Evolutionary conservation across 53 echinoderm and acorn worm genomes (phyloP).

Genomic region (Apostichopus leukothele): DNA sequence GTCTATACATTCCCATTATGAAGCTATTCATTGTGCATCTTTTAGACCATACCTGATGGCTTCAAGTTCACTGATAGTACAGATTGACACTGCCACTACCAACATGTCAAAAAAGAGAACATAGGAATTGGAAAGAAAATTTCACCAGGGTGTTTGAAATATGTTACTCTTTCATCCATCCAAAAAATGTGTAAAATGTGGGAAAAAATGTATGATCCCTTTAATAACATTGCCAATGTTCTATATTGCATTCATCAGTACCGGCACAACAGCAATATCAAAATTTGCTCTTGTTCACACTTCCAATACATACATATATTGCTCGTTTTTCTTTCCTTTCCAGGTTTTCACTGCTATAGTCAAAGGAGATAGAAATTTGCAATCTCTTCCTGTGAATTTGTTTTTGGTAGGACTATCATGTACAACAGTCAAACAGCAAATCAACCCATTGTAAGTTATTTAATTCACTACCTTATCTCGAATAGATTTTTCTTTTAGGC

Average conservation of each 20-base stretch:
- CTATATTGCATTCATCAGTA: neutral
- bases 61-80: too few relatives aligned
- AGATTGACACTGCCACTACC: too few relatives aligned
- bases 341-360: slow-evolving; percentile 68
- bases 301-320: neutral
- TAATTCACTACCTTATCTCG: too few relatives aligned
- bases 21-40: too few relatives aligned
- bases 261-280: neutral
- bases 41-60: too few relatives aligned
- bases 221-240: neutral
- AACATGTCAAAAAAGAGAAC: too few relatives aligned
- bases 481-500: too few relatives aligned
- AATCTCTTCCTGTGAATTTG: slow-evolving; percentile 70
- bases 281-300: neutral
- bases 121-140: too few relatives aligned
- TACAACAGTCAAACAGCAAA: slow-evolving; percentile 59
- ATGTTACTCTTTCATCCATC: too few relatives aligned
- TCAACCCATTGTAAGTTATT: slow-evolving; percentile 51
- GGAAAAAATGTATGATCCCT: neutral
- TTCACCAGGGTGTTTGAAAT: too few relatives aligned
- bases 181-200: neutral
- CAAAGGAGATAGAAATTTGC: slow-evolving; percentile 65
- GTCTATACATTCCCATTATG: too few relatives aligned
- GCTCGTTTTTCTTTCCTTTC: neutral
- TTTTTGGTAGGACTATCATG: slow-evolving; percentile 71